Evolutionary conservation across 64 coral and sea anemone species (phyloP).

Genomic region (Catalaphyllia jardinei): DNA sequence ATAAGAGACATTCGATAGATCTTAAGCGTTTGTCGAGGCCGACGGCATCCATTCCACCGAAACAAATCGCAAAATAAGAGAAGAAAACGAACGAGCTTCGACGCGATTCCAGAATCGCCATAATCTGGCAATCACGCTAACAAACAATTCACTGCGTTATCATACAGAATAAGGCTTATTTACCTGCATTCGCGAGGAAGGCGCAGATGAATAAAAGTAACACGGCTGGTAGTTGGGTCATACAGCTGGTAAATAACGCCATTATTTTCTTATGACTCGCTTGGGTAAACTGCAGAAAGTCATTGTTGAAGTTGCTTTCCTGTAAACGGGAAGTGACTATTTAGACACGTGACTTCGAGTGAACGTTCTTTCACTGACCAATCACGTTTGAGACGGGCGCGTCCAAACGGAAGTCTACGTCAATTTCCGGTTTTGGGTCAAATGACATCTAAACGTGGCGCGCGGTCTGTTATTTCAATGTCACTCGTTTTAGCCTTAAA

Average conservation of each 20-base stretch:
- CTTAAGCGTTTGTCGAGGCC: neutral
- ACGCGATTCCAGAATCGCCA: neutral
- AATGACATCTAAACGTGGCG: neutral
- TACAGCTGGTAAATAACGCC: neutral
- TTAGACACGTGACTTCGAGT: slow-evolving; percentile 68
- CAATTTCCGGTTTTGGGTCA: neutral
- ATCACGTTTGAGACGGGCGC: slow-evolving; percentile 31
- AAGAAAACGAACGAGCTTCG: neutral
- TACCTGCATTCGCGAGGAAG: neutral
- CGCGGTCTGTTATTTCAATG: neutral
- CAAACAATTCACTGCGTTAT: neutral
- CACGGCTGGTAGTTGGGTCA: neutral
- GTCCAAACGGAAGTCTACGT: slow-evolving; percentile 4
- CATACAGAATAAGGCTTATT: neutral
- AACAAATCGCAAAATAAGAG: neutral
- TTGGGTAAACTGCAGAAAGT: neutral
- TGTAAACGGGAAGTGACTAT: slow-evolving; percentile 29
- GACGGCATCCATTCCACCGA: neutral
- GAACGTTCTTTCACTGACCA: slow-evolving; percentile 44
- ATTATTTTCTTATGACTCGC: neutral
- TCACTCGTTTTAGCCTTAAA: neutral
- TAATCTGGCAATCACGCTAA: neutral
- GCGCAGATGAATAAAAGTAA: neutral
- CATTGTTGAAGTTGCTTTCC: neutral
- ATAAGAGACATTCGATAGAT: neutral